These are phyloP conservation scores for Agraylea sexmaculata DNA, from an alignment of 1,140 invertebrate genomes.

Conservation along the genomic window DNA sequence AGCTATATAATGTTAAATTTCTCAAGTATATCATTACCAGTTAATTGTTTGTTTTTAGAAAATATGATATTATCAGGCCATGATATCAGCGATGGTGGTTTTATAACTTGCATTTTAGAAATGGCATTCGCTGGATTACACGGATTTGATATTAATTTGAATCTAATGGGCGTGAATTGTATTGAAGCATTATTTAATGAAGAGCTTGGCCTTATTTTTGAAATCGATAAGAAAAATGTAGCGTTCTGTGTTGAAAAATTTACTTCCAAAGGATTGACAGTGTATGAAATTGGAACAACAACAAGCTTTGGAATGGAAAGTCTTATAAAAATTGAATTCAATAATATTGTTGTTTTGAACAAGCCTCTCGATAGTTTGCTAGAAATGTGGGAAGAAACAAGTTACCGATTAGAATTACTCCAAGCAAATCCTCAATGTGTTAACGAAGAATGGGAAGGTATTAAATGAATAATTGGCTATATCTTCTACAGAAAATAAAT, in stretches of 20 bases:
- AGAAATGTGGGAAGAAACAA: constrained; percentile 90
- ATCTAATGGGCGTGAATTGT: constrained; percentile 40
- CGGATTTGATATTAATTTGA: constrained; percentile 60
- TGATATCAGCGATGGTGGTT: constrained; percentile 92
- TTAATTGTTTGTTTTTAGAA: constrained; percentile 40
- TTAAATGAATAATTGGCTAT: too few relatives aligned
- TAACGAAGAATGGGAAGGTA: constrained; percentile 58
- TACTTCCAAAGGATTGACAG: constrained; percentile 46
- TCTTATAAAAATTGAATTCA: constrained; percentile 47
- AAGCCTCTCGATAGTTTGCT: constrained; percentile 55
- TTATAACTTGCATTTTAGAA: constrained; percentile 81
- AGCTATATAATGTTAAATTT: too few relatives aligned
- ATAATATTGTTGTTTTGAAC: constrained; percentile 48
- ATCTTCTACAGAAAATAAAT: too few relatives aligned
- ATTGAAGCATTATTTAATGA: constrained; percentile 75
- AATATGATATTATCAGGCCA: constrained; percentile 76
- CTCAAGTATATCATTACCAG: too few relatives aligned
- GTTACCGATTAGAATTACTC: constrained; percentile 73
- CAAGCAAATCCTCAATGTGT: constrained; percentile 76
- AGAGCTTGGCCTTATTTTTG: constrained; percentile 86
- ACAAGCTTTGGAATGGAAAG: constrained; percentile 54
- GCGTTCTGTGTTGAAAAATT: constrained; percentile 51
- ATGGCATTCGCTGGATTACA: constrained; percentile 90
- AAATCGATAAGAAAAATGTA: constrained; percentile 50
- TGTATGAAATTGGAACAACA: constrained; percentile 60